Base-by-base conservation (phyloP, 2,113 vertebrate genomes). In the Corynorhinus townsendii region DNA sequence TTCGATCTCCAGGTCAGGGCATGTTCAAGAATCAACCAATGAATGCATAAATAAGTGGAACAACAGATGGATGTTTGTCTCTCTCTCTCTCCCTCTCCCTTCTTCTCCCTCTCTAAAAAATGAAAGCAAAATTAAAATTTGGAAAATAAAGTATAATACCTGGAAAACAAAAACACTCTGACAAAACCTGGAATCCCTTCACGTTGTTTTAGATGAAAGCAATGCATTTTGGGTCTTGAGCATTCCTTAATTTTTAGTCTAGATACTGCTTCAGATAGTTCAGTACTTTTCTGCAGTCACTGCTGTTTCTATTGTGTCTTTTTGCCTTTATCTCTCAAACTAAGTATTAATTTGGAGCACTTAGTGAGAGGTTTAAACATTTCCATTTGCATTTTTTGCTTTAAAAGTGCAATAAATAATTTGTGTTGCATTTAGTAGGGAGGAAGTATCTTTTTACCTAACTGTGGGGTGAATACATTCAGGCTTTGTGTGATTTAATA, bases 331-430 rank as follows among this genome's bases (percentile, higher is more conserved):
- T 17, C 22, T 10, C 5, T 14, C 8, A 84, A 80, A 68, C n/a
- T 28, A 68, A 82, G 24, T 73, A 62, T 43, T 72, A 52, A 62
- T 43, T 38, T 15, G 4, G 11, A 59, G 7, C 69, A 52, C 28
- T 59, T 28, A 93, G 59, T 40, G 33, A 93, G 43, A 52, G 26
- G 6, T 80, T 93, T 91, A 79, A 88, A 71, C 5, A 75, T 73
- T 73, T 72, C 80, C 6, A 76, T 85, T 47, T 89, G n/a, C 40
- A 76, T 62, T 81, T 95, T 95, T 96, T 86, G 15, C 47, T 91
- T 83, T 66, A 49, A 82, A 62, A 87, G 81, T 19, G 19, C 26
- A 87, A 12, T 22, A 92, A 59, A 24, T 86, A 79, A 45, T 52
- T 40, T 38, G 17, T 71, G 2, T 33, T 96, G 14, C 33, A 45